Evolutionary conservation across 2,113 vertebrate species (phyloP).

Genomic region (Thymallus thymallus): DNA sequence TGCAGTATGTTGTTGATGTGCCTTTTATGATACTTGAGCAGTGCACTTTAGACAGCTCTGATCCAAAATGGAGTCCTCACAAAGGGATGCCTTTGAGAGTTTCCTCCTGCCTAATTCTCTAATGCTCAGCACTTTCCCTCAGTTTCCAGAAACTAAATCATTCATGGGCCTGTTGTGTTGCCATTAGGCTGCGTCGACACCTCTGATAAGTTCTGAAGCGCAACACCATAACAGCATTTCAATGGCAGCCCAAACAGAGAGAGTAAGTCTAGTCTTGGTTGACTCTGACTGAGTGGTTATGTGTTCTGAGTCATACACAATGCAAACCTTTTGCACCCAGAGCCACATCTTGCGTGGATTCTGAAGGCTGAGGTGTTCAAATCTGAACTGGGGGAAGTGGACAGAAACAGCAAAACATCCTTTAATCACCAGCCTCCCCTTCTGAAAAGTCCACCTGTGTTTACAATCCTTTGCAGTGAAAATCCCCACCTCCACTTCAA

Average conservation of each 20-base stretch:
- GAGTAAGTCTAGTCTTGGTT: constrained; percentile 38
- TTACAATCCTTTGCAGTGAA: no score
- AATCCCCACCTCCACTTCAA: no score
- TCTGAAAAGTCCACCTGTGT: no score
- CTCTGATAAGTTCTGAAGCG: constrained; percentile 25
- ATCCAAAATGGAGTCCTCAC: not conserved
- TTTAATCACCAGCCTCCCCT: no score
- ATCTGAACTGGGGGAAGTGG: no score
- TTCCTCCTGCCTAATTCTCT: constrained; percentile 5
- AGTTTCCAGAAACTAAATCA: constrained; percentile 33
- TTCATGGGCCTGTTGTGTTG: constrained; percentile 41
- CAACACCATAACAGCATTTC: constrained; percentile 46
- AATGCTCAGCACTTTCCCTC: constrained; percentile 24
- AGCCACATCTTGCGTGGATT: no score
- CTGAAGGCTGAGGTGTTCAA: no score
- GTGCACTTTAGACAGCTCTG: not conserved
- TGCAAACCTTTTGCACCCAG: no score
- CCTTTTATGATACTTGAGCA: not conserved
- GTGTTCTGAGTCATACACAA: no score
- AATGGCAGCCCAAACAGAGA: no score
- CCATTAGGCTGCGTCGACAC: constrained; percentile 35
- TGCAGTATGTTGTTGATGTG: not conserved
- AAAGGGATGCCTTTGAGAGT: not conserved
- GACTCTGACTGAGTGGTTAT: no score
- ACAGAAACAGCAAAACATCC: no score